A percentile compares a stretch with the other conserved stretches of the same genome.
phyloP scores from a whole-genome alignment of 23 tunicate genomes.

The Ascidia mentula region DNA sequence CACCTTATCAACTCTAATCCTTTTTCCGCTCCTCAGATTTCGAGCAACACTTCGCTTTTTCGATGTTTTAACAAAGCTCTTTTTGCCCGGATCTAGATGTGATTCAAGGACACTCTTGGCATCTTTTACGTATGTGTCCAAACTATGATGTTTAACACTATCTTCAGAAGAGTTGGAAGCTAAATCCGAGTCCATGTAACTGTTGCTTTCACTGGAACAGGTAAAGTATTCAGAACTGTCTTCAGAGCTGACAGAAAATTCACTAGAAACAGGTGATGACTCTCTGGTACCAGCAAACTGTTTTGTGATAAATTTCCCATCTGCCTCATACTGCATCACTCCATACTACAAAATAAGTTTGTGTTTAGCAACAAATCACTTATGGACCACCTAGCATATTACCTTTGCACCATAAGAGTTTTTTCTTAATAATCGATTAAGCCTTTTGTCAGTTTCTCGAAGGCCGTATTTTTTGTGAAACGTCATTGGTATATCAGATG shows the following conservation, averaged over 20 bases:
- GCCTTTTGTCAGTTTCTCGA: slow-evolving; percentile 76
- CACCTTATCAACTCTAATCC: background rate
- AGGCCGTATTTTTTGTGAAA: slow-evolving; percentile 61
- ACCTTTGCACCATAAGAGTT: slow-evolving; percentile 3
- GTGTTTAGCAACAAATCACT: background rate
- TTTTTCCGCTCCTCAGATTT: background rate
- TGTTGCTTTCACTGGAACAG: slow-evolving; percentile 24
- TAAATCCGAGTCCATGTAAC: slow-evolving; percentile 42
- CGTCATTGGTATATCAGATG: slow-evolving; percentile 32
- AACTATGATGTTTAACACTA: background rate
- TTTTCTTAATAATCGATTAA: slow-evolving; percentile 36
- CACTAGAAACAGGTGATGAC: slow-evolving; percentile 44
- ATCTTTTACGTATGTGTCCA: background rate
- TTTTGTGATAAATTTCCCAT: background rate
- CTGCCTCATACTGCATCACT: background rate
- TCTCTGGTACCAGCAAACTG: slow-evolving; percentile 1
- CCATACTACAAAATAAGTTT: background rate
- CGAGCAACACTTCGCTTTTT: slow-evolving; percentile 6
- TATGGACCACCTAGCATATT: background rate
- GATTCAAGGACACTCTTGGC: background rate
- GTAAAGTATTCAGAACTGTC: slow-evolving; percentile 44
- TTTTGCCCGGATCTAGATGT: background rate
- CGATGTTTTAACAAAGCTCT: background rate
- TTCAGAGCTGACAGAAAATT: slow-evolving; percentile 35
- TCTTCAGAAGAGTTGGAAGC: slow-evolving; percentile 33